Base-by-base conservation (phyloP, 2,113 vertebrate genomes). In the Panurus biarmicus region DNA sequence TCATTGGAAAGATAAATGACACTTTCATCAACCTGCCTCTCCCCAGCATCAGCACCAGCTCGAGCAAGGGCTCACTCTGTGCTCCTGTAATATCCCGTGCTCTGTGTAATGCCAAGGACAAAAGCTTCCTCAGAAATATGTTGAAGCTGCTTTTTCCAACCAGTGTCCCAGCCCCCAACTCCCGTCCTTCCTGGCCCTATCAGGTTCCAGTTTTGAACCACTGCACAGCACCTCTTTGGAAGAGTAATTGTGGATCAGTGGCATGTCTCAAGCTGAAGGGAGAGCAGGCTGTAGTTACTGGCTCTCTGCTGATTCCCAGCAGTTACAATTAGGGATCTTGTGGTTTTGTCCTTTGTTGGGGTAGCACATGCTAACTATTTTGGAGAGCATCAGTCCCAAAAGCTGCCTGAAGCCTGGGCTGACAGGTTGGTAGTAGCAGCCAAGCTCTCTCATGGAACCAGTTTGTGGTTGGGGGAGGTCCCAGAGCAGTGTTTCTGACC, bases 1-100 rank as follows among this genome's bases (percentile, higher is more conserved):
- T 95, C 91, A 58, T 70, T 89, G 91, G 78, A 95, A 89, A 95
- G 75, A 89, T 85, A 95, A 86, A 61, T 28, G 93, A 84, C 92
- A 75, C 85, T 94, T 90, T 96, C 85, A 80, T 60, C 91, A 91
- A 62, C 62, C 85, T 83, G 60, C 65, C 48, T 85, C 85, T 61
- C 64, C 64, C 72, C 82, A 33, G 71, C 6, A 22, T 48, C 75
- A 83, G 91, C 91, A 85, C 28, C 53, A 80, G 91, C 87, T 51
- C n/a, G 5, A 91, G 85, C 64, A 70, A 35, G 75, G 56, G 36
- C 72, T 91, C 61, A 4, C 67, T 87, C 14, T 61, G 33, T 76
- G 93, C 81, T 82, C 58, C 81, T 51, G 69, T 44, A 40, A 51
- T 26, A 11, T 10, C 19, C 71, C 1, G 2, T 56, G 53, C 60